These are phyloP conservation scores for Micropterix aruncella DNA, from an alignment of 2,888 invertebrate genomes.

Conservation along the genomic window DNA sequence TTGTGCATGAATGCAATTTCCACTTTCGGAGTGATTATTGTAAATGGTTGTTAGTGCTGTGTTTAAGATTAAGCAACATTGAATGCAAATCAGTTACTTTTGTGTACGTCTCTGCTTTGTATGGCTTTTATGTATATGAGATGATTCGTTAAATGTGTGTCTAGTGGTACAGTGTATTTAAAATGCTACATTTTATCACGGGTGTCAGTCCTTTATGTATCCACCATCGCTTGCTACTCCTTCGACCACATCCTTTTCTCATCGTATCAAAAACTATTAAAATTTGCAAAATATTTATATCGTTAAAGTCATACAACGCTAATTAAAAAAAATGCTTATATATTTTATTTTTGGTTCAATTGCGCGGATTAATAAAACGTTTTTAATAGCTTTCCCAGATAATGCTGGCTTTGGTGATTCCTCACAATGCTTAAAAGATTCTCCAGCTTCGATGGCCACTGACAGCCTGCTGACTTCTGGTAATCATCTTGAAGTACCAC, in stretches of 20 bases:
- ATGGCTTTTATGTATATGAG: no score
- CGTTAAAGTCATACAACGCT: neutral
- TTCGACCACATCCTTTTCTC: neutral
- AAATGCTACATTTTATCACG: no score
- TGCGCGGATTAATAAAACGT: no score
- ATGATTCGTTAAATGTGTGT: no score
- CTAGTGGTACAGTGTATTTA: no score
- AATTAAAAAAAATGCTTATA: neutral
- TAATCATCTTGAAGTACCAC: constrained; percentile 70
- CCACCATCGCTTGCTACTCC: neutral
- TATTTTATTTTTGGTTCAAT: no score
- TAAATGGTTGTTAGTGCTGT: neutral
- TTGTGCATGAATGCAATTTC: no score
- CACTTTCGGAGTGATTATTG: no score
- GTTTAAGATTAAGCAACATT: neutral
- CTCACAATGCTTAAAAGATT: constrained; percentile 47
- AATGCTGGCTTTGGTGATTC: constrained; percentile 39
- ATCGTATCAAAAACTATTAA: neutral
- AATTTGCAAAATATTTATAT: neutral
- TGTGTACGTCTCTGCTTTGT: neutral
- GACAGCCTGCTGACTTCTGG: constrained; percentile 45
- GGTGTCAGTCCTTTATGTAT: no score
- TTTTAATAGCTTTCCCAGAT: constrained; percentile 36
- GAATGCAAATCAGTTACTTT: neutral
- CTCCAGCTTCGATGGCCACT: constrained; percentile 36